These are phyloP conservation scores for Barbus barbus DNA, from an alignment of 2,113 vertebrate species.

Conservation along the genomic window DNA sequence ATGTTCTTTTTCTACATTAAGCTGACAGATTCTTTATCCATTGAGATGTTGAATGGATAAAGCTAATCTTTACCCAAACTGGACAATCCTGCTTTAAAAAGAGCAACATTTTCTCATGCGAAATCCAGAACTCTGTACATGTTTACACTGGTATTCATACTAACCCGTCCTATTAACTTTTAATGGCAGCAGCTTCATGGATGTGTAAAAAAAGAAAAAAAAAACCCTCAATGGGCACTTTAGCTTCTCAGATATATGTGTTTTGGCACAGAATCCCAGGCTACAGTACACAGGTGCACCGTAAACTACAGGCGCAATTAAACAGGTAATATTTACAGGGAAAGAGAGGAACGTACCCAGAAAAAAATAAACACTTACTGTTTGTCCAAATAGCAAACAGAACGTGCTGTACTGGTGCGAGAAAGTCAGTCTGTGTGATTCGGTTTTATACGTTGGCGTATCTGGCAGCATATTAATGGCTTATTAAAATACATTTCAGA, in stretches of 20 bases:
- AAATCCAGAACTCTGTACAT: constrained; percentile 48
- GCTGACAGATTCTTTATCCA: constrained; percentile 26
- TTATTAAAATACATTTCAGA: constrained; percentile 51
- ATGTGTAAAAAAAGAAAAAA: constrained; percentile 45
- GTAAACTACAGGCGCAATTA: constrained; percentile 46
- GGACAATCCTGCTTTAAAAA: constrained; percentile 40
- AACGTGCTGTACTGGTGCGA: not conserved
- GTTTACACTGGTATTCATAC: constrained; percentile 51
- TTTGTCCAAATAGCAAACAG: too few species aligned
- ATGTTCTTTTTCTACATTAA: not conserved
- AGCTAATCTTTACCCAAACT: constrained; percentile 22
- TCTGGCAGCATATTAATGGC: constrained; percentile 40
- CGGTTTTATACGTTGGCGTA: constrained; percentile 13
- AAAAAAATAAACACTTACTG: too few species aligned
- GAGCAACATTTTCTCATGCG: constrained; percentile 20
- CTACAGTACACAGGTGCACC: constrained; percentile 37
- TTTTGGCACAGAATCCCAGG: constrained; percentile 49
- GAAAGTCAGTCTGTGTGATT: constrained; percentile 20
- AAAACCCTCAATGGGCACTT: constrained; percentile 53
- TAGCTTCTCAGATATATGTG: constrained; percentile 50
- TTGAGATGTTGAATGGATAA: constrained; percentile 19
- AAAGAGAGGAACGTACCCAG: constrained; percentile 27
- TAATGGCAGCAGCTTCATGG: constrained; percentile 31
- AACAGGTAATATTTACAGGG: constrained; percentile 35
- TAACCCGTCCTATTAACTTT: constrained; percentile 40